Percentiles rank a stretch among this genome's conserved stretches.
Conservation (phyloP, 1,140 invertebrate species). For the Acarapis woodi region DNA sequence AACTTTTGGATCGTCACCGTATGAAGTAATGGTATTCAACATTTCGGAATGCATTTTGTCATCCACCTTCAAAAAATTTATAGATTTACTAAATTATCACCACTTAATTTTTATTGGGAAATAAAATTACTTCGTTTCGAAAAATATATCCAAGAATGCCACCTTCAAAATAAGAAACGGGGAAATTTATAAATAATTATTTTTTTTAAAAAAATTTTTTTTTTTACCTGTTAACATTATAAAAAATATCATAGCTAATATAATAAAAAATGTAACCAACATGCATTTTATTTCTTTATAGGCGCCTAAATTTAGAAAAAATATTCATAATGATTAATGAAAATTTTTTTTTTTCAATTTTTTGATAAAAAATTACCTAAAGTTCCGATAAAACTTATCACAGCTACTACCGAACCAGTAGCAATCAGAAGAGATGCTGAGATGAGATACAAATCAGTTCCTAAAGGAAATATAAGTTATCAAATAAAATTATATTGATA, state of each 20-base stretch:
- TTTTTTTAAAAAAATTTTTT: too few relatives aligned
- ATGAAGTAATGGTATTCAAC: conserved; percentile 29
- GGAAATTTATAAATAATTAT: too few relatives aligned
- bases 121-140: conserved; percentile 20
- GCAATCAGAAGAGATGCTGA: conserved; percentile 46
- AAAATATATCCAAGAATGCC: conserved; percentile 66
- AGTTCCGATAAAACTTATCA: conserved; percentile 56
- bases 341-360: conserved; percentile 62
- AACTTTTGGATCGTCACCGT: conserved; percentile 21
- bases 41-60: conserved; percentile 31
- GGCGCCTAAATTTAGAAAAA: too few relatives aligned
- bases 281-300: conserved; percentile 49
- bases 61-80: conserved; percentile 11
- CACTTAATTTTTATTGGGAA: neutral
- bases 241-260: conserved; percentile 53
- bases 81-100: neutral
- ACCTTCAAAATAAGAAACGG: too few relatives aligned
- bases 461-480: too few relatives aligned
- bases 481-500: conserved; percentile 21
- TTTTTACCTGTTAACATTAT: conserved; percentile 42
- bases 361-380: conserved; percentile 56
- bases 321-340: too few relatives aligned
- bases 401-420: conserved; percentile 37
- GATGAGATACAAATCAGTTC: conserved; percentile 11
- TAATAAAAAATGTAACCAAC: conserved; percentile 56